phyloP scores from a whole-genome alignment of 2,113 vertebrate species.

The Alectura lathami region DNA sequence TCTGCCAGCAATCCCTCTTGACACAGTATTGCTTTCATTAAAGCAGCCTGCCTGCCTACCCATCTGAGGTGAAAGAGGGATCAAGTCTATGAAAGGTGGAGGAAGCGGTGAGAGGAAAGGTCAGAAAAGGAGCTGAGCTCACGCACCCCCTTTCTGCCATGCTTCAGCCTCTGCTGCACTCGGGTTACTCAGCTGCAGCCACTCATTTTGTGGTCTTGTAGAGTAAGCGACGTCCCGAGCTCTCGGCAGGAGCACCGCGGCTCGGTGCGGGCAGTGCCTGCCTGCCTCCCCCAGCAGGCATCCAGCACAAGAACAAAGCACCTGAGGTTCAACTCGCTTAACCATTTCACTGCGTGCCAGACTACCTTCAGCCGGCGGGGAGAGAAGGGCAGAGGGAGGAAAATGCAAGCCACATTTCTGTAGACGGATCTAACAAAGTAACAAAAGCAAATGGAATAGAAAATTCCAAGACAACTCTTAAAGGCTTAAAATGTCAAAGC shows the following conservation, averaged over 20 bases:
- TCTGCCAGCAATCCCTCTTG: constrained; percentile 72
- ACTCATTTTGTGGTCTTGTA: neutral
- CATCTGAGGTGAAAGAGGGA: constrained; percentile 57
- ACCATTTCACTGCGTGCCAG: neutral
- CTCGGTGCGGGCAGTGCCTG: neutral
- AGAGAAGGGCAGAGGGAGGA: neutral
- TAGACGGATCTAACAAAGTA: constrained; percentile 16
- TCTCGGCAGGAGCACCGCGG: neutral
- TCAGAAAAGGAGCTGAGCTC: neutral
- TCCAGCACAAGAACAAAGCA: constrained; percentile 61
- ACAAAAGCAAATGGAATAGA: constrained; percentile 42
- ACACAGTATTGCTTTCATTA: constrained; percentile 65
- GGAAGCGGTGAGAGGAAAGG: neutral
- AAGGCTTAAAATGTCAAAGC: constrained; percentile 69
- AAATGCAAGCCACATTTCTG: constrained; percentile 32
- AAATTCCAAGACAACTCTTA: constrained; percentile 71
- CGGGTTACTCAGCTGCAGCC: neutral
- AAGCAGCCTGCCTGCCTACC: constrained; percentile 50
- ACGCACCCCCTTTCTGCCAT: neutral
- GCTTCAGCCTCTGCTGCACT: neutral
- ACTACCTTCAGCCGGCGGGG: neutral
- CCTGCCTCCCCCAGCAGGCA: constrained; percentile 13
- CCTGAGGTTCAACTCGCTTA: constrained; percentile 53
- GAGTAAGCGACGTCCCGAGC: neutral
- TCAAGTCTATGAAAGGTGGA: constrained; percentile 29